These are phyloP conservation scores for Potorous gilbertii DNA, from an alignment of 2,797 vertebrate species.

Conservation along the genomic window DNA sequence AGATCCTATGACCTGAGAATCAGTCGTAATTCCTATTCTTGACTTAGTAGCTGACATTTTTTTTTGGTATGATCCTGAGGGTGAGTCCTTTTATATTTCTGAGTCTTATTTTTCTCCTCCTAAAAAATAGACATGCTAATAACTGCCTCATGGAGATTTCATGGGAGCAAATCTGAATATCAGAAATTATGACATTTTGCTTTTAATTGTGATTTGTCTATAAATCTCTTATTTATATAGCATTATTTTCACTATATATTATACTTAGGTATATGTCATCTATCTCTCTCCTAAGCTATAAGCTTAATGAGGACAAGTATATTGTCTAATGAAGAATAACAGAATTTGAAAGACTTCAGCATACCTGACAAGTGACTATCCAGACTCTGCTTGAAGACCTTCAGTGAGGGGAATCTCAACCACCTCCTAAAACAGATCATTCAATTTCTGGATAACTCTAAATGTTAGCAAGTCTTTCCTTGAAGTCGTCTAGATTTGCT, in stretches of 20 bases:
- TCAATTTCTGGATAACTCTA: not conserved
- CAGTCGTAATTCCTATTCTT: conserved; percentile 35
- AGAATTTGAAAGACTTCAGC: too few species aligned
- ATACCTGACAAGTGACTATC: not conserved
- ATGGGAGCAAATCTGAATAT: not conserved
- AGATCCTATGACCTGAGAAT: not conserved
- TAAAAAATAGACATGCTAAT: not conserved
- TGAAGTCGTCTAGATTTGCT: not conserved
- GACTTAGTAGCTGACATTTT: not conserved
- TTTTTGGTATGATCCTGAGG: conserved; percentile 41
- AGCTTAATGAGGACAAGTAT: not conserved
- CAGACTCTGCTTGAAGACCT: not conserved
- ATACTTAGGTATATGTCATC: not conserved
- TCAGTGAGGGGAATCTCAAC: not conserved
- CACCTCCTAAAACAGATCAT: not conserved
- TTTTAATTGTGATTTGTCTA: not conserved
- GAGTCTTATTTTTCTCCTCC: not conserved
- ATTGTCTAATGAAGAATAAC: not conserved
- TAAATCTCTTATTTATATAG: not conserved
- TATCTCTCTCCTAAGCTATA: not conserved
- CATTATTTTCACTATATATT: not conserved
- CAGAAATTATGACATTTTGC: not conserved
- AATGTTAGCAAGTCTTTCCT: not conserved
- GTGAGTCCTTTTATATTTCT: not conserved
- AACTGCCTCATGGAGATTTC: not conserved